Conservation (phyloP, 2,797 vertebrate species). For the Luscinia megarhynchos region DNA sequence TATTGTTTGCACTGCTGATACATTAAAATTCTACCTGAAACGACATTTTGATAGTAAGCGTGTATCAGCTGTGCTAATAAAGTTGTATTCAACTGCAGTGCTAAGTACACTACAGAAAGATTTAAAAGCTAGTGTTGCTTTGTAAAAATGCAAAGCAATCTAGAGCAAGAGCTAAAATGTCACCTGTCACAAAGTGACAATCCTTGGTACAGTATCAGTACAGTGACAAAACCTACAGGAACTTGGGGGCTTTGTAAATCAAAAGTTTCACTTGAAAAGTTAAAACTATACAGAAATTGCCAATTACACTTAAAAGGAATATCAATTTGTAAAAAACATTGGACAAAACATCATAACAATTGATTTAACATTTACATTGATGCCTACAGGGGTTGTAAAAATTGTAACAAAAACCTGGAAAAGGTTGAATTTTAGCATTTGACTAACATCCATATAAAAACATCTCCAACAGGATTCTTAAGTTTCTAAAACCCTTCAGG, state of each 20-base stretch:
- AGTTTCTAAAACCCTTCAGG: neutral
- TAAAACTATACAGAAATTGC: neutral
- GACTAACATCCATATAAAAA: neutral
- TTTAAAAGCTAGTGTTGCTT: neutral
- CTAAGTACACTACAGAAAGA: neutral
- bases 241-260: neutral
- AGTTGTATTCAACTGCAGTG: neutral
- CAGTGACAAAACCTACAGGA: neutral
- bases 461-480: neutral
- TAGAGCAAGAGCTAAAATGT: neutral
- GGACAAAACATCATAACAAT: neutral
- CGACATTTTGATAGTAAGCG: neutral
- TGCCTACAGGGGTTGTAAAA: neutral
- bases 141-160: neutral
- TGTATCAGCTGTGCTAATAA: neutral
- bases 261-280: neutral
- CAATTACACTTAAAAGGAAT: neutral
- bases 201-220: neutral
- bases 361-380: neutral
- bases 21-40: neutral
- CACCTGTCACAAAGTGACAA: neutral
- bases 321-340: neutral
- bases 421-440: neutral
- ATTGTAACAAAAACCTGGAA: neutral
- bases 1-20: neutral